Evolutionary conservation across 2,888 invertebrate genomes (phyloP).

Genomic region (Calliopum simillimum): DNA sequence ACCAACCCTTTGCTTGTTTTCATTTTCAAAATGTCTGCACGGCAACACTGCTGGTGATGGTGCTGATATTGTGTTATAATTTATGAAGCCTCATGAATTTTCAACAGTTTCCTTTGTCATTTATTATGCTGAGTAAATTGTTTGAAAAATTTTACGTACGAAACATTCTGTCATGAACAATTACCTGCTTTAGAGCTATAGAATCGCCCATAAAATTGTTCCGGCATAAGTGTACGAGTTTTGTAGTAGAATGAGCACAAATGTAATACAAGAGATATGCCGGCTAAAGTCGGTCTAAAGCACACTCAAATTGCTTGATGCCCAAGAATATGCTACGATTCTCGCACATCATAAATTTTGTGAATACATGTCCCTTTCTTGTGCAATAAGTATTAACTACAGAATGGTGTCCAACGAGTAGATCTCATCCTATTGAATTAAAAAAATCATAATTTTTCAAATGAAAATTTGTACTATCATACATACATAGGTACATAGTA

Average conservation of each 20-base stretch:
- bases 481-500: no score
- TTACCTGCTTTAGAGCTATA: conserved; percentile 1
- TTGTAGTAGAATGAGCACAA: no score
- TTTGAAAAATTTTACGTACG: conserved; percentile 17
- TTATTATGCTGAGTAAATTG: conserved; percentile 23
- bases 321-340: conserved; percentile 33
- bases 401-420: not conserved
- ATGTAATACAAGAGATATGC: not conserved
- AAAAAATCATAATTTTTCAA: conserved; percentile 32
- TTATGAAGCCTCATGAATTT: conserved; percentile 28
- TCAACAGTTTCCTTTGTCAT: conserved; percentile 12
- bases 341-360: conserved; percentile 40
- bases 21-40: not conserved
- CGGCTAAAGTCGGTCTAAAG: not conserved
- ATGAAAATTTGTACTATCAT: conserved; percentile 14
- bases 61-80: not conserved
- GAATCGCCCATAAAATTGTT: conserved; percentile 7
- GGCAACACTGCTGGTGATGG: no score
- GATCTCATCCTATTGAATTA: conserved; percentile 22
- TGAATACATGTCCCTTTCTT: conserved; percentile 8
- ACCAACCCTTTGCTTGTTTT: conserved; percentile 5
- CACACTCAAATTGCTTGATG: conserved; percentile 19
- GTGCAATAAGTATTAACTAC: conserved; percentile 12
- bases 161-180: conserved; percentile 27
- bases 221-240: conserved; percentile 5